These are phyloP conservation scores for Chromoteleia sp. DNA, from an alignment of 2,888 invertebrate species.

Conservation along the genomic window DNA sequence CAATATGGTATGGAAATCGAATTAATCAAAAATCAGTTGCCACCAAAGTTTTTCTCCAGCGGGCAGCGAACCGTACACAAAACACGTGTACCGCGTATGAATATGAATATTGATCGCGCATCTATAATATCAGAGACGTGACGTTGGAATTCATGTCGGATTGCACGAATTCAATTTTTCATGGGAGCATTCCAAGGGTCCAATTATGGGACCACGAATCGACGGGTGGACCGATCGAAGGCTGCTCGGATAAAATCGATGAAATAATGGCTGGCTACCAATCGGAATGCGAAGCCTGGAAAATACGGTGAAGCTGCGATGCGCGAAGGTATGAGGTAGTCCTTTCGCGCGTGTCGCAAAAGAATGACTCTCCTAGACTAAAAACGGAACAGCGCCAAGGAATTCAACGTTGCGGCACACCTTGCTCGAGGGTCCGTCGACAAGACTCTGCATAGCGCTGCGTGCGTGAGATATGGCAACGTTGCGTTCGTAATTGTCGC, in stretches of 20 bases:
- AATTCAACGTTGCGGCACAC: slow-evolving; percentile 82
- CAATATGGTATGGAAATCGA: slow-evolving; percentile 17
- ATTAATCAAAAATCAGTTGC: slow-evolving; percentile 15
- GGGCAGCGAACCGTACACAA: slow-evolving; percentile 2
- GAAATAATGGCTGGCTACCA: slow-evolving; percentile 57
- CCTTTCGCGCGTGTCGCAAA: slow-evolving; percentile 80
- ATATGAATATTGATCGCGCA: slow-evolving; percentile 56
- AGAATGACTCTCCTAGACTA: slow-evolving; percentile 82
- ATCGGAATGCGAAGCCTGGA: slow-evolving; percentile 65
- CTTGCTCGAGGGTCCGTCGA: slow-evolving; percentile 73
- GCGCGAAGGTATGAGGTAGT: slow-evolving; percentile 64
- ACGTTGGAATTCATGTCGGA: slow-evolving; percentile 41
- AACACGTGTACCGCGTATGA: slow-evolving; percentile 29
- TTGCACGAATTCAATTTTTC: slow-evolving; percentile 50
- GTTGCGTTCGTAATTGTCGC: slow-evolving; percentile 81
- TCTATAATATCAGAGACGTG: slow-evolving; percentile 40
- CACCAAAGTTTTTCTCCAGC: slow-evolving; percentile 7
- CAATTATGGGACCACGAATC: slow-evolving; percentile 57
- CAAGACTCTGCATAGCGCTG: slow-evolving; percentile 67
- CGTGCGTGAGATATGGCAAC: slow-evolving; percentile 81
- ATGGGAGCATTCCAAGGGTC: slow-evolving; percentile 49
- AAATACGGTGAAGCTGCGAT: slow-evolving; percentile 55
- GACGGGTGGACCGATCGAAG: slow-evolving; percentile 28
- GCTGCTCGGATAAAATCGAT: slow-evolving; percentile 58
- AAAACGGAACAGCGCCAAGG: slow-evolving; percentile 82